Evolutionary conservation across 1,140 invertebrate genomes (phyloP).

Genomic region (Heliconius hermathena): DNA sequence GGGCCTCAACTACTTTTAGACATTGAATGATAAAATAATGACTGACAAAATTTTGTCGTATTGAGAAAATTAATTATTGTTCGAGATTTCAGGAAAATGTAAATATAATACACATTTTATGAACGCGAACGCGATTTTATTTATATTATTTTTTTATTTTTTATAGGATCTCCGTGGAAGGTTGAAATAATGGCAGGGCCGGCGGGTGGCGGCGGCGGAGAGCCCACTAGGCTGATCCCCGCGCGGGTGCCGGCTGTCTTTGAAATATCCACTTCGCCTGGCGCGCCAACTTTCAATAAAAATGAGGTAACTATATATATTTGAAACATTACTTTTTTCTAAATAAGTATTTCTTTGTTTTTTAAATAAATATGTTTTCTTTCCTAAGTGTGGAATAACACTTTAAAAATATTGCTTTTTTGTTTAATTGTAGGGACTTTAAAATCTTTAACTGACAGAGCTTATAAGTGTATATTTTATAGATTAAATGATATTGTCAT

Average conservation of each 20-base stretch:
- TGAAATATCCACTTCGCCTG: constrained; percentile 88
- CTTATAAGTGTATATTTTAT: too few species aligned
- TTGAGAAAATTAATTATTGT: constrained; percentile 1
- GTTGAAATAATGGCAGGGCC: constrained; percentile 90
- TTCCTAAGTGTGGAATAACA: too few species aligned
- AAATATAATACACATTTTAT: not conserved
- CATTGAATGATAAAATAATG: too few species aligned
- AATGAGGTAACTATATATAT: constrained; percentile 70
- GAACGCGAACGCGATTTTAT: not conserved
- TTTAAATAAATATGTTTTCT: too few species aligned
- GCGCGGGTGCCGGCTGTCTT: constrained; percentile 92
- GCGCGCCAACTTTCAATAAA: constrained; percentile 79
- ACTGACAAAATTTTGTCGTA: not conserved
- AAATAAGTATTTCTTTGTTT: too few species aligned
- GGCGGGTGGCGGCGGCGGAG: constrained; percentile 85
- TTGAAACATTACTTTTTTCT: not conserved
- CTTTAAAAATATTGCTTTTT: too few species aligned
- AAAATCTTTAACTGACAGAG: too few species aligned
- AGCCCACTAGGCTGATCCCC: constrained; percentile 93
- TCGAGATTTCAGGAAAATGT: too few species aligned
- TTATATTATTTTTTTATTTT: constrained; percentile 7
- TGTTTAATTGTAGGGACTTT: too few species aligned
- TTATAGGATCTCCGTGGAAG: constrained; percentile 93
- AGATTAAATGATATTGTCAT: too few species aligned
- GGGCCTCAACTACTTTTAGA: too few species aligned